Evolutionary conservation across 2,797 vertebrate species (phyloP).

Genomic region (Orestias chungarensis): DNA sequence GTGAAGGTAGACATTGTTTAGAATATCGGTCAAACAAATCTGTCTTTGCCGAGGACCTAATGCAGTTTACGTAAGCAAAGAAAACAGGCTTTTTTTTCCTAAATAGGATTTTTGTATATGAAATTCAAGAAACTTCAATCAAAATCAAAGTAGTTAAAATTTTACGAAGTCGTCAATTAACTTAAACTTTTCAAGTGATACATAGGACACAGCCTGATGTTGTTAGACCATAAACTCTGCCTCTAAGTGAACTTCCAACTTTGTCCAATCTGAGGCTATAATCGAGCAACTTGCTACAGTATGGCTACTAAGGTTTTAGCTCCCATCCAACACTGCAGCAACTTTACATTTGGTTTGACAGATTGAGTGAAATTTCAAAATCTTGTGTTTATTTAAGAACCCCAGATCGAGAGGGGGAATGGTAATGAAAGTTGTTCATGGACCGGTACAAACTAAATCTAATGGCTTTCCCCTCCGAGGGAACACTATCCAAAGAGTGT

Average conservation of each 20-base stretch:
- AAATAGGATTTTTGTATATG: no score
- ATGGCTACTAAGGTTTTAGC: constrained; percentile 14
- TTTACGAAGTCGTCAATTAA: constrained; percentile 23
- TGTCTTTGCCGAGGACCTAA: not conserved
- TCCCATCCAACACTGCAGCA: constrained; percentile 36
- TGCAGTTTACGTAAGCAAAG: not conserved
- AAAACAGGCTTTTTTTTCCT: not conserved
- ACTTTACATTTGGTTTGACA: constrained; percentile 50
- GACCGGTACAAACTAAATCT: constrained; percentile 52
- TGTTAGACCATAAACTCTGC: constrained; percentile 35
- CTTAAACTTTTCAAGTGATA: constrained; percentile 33
- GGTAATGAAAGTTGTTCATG: constrained; percentile 60
- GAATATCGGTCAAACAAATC: not conserved
- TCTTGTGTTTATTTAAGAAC: constrained; percentile 63
- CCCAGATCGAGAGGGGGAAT: constrained; percentile 45
- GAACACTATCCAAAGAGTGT: constrained; percentile 73
- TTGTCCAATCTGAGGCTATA: constrained; percentile 25
- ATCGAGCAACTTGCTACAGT: constrained; percentile 18
- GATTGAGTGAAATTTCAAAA: constrained; percentile 67
- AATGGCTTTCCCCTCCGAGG: constrained; percentile 67
- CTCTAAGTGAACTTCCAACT: constrained; percentile 31
- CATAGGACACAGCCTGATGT: constrained; percentile 36
- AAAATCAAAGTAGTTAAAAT: constrained; percentile 40
- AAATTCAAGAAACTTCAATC: not conserved
- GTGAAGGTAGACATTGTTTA: not conserved